These are phyloP conservation scores for Metopia argyrocephala DNA, from an alignment of 2,888 invertebrate genomes.

Conservation along the genomic window DNA sequence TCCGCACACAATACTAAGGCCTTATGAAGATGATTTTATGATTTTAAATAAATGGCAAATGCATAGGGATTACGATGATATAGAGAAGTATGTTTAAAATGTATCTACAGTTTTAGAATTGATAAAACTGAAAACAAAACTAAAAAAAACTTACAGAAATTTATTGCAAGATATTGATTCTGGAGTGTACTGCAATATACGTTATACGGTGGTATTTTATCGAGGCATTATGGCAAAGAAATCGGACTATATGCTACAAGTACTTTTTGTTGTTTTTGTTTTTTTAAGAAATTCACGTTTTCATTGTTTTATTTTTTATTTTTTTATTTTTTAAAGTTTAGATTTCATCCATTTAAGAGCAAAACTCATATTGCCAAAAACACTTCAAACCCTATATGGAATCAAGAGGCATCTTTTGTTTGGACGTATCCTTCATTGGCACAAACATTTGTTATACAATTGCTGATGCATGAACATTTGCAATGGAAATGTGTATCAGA, in stretches of 20 bases:
- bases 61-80: constrained; percentile 82
- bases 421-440: constrained; percentile 91
- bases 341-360: constrained; percentile 79
- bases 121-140: neutral
- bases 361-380: constrained; percentile 83
- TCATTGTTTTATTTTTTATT: constrained; percentile 23
- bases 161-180: constrained; percentile 69
- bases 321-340: constrained; percentile 69
- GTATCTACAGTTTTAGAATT: neutral
- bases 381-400: constrained; percentile 85
- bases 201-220: constrained; percentile 81
- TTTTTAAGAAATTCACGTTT: constrained; percentile 23
- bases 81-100: constrained; percentile 79
- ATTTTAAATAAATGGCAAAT: constrained; percentile 67
- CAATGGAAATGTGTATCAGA: constrained; percentile 77
- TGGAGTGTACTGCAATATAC: constrained; percentile 73
- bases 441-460: constrained; percentile 85
- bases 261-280: constrained; percentile 73
- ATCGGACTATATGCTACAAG: constrained; percentile 74
- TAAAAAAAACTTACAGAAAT: constrained; percentile 67
- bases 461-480: constrained; percentile 79
- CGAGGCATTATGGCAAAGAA: constrained; percentile 79
- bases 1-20: constrained; percentile 36
- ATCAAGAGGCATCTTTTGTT: constrained; percentile 86
- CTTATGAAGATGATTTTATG: constrained; percentile 55